Evolutionary conservation across 2,113 vertebrate genomes (phyloP).

Genomic region (Pelmatolapia mariae): DNA sequence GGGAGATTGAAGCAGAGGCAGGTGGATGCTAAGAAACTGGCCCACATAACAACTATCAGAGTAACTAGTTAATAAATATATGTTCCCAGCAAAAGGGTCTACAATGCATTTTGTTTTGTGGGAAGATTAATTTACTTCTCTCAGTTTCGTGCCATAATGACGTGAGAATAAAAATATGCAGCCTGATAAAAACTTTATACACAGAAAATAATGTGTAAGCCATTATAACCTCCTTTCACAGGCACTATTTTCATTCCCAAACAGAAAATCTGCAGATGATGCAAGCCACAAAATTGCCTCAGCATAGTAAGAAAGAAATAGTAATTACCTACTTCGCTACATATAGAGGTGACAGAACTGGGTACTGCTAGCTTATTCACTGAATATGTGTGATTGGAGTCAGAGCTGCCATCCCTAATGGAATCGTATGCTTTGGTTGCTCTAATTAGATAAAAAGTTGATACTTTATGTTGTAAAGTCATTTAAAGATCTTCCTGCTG

Average conservation of each 20-base stretch:
- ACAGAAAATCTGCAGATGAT: neutral
- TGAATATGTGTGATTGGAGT: neutral
- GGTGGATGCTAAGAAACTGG: constrained; percentile 7
- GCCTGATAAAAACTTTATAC: neutral
- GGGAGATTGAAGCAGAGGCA: neutral
- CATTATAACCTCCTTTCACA: neutral
- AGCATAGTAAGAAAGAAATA: neutral
- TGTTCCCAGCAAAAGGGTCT: neutral
- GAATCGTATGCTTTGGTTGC: neutral
- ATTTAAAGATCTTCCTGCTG: neutral
- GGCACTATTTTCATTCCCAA: neutral
- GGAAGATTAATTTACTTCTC: neutral
- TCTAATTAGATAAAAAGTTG: neutral
- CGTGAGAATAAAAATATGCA: neutral
- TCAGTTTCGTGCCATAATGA: neutral
- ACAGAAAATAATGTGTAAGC: neutral
- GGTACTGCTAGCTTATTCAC: neutral
- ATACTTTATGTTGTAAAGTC: neutral
- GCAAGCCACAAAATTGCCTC: neutral
- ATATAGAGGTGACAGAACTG: neutral
- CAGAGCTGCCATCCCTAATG: neutral
- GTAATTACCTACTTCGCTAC: neutral
- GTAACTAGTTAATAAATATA: constrained; percentile 23
- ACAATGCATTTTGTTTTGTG: neutral
- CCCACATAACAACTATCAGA: constrained; percentile 4